Evolutionary conservation across 2,113 vertebrate genomes (phyloP).

Genomic region (Polypterus senegalus): DNA sequence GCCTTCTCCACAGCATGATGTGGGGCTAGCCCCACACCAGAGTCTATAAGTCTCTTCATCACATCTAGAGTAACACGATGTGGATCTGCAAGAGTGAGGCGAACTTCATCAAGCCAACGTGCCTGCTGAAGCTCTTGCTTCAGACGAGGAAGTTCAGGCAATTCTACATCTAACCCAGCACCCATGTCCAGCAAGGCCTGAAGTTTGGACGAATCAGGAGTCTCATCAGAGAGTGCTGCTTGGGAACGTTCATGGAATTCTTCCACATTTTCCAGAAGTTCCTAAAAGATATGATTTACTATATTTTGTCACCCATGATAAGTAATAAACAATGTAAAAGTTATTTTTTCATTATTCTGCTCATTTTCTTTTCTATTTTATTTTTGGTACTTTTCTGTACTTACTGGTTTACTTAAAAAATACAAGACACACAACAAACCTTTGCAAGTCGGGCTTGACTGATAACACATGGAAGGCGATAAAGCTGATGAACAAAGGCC

Average conservation of each 20-base stretch:
- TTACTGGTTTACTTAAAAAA: neutral
- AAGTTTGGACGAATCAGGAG: constrained; percentile 84
- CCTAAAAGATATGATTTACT: constrained; percentile 43
- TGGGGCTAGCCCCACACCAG: constrained; percentile 84
- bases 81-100: constrained; percentile 76
- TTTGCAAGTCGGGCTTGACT: constrained; percentile 89
- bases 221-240: constrained; percentile 77
- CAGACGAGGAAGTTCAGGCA: constrained; percentile 79
- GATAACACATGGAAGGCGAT: constrained; percentile 83
- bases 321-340: constrained; percentile 1
- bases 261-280: constrained; percentile 88
- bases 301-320: neutral
- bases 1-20: constrained; percentile 95
- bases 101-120: constrained; percentile 95
- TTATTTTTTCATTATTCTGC: no score
- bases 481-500: constrained; percentile 89
- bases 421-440: constrained; percentile 34
- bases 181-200: constrained; percentile 84
- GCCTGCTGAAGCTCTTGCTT: constrained; percentile 93
- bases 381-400: no score
- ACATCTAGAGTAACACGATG: constrained; percentile 84
- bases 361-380: no score
- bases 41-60: constrained; percentile 94
- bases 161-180: constrained; percentile 82
- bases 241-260: constrained; percentile 92